Evolutionary conservation across 37 sponge, comb jelly and placozoan genomes (phyloP).

Genomic region (Cliona cf. orientalis): DNA sequence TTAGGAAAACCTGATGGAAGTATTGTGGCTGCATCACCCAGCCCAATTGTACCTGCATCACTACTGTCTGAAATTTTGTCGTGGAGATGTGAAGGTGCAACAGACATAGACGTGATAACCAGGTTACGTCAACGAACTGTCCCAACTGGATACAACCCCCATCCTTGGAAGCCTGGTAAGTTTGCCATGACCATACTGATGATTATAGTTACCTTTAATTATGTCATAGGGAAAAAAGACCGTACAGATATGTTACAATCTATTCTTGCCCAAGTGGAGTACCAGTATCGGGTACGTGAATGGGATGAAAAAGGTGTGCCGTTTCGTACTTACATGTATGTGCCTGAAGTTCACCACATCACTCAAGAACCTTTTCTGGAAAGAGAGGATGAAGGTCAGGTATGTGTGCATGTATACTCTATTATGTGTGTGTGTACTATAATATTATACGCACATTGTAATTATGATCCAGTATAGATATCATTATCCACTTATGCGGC

Average conservation of each 20-base stretch:
- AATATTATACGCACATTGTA: too few relatives aligned
- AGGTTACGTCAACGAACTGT: background rate
- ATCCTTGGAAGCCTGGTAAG: background rate
- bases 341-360: constrained; percentile 1
- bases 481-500: too few relatives aligned
- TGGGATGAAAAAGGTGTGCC: constrained; percentile 21
- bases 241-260: background rate
- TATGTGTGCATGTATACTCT: too few relatives aligned
- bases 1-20: background rate
- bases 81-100: background rate
- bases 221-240: too few relatives aligned
- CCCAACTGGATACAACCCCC: background rate
- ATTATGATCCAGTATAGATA: too few relatives aligned
- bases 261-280: constrained; percentile 15
- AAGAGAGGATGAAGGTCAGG: constrained; percentile 26
- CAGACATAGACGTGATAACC: background rate
- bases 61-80: background rate
- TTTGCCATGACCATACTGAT: background rate
- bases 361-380: background rate
- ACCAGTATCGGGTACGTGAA: background rate
- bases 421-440: too few relatives aligned
- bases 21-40: background rate
- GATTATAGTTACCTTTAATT: background rate
- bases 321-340: constrained; percentile 7
- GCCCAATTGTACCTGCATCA: background rate